A percentile compares a stretch with the other conserved stretches of the same genome.
phyloP scores from a whole-genome alignment of 2,888 invertebrate species.

The Halictus ligatus region DNA sequence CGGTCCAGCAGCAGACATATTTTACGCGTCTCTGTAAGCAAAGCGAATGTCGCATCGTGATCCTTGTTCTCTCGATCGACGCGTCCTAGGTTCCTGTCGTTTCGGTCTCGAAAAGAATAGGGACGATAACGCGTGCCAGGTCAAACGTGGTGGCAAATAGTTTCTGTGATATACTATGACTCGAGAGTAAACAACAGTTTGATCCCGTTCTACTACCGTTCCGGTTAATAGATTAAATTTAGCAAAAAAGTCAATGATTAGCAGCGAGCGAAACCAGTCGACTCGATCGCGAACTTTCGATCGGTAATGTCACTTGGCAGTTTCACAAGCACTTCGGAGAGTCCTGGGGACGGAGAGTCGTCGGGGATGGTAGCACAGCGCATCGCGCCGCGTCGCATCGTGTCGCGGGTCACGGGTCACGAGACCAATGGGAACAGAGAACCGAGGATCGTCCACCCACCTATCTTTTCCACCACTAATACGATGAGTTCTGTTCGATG shows the following conservation, averaged over 20 bases:
- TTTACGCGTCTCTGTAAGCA: conserved; percentile 47
- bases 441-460: conserved; percentile 62
- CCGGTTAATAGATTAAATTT: neutral
- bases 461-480: conserved; percentile 50
- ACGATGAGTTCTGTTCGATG: conserved; percentile 73
- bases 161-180: no score
- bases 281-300: no score
- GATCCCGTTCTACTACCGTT: neutral
- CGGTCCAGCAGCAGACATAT: conserved; percentile 82
- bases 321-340: conserved; percentile 21
- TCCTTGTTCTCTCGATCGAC: neutral
- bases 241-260: no score
- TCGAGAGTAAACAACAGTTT: neutral
- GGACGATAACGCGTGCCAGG: neutral
- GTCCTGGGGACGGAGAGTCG: neutral
- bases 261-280: neutral
- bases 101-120: neutral
- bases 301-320: neutral
- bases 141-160: neutral
- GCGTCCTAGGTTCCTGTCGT: neutral
- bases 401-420: neutral
- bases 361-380: neutral
- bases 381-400: neutral
- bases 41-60: neutral
- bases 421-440: neutral